Evolutionary conservation across 2,888 invertebrate genomes (phyloP).

Genomic region (Xylocampa areola): DNA sequence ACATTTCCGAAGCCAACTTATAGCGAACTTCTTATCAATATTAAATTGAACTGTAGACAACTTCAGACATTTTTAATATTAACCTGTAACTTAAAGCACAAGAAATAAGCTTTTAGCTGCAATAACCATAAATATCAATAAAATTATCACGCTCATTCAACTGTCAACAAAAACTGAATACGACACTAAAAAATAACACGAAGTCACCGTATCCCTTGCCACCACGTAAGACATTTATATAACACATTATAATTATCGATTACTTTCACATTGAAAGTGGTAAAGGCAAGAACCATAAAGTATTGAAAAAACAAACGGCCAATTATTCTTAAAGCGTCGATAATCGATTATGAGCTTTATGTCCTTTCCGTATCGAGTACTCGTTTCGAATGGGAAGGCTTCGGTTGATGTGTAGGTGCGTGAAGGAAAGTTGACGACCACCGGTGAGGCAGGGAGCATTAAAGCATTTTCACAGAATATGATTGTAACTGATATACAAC

Average conservation of each 20-base stretch:
- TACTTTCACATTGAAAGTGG: conserved; percentile 75
- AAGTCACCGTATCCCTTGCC: conserved; percentile 32
- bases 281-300: conserved; percentile 48
- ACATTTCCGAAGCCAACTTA: no score
- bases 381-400: conserved; percentile 29
- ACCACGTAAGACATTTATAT: conserved; percentile 50
- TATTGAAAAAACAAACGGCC: conserved; percentile 52
- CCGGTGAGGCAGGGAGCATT: conserved; percentile 10
- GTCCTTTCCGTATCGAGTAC: conserved; percentile 39
- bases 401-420: conserved; percentile 20
- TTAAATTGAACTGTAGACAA: conserved; percentile 17
- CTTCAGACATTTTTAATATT: conserved; percentile 14
- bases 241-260: conserved; percentile 70
- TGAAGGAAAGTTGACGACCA: conserved; percentile 39
- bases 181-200: conserved; percentile 18
- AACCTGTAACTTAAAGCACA: conserved; percentile 7
- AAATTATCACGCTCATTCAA: conserved; percentile 20
- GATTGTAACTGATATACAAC: conserved; percentile 35
- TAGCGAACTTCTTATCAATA: no score
- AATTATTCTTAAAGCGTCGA: conserved; percentile 50
- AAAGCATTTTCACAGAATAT: conserved; percentile 18
- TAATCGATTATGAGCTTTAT: conserved; percentile 56
- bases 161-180: conserved; percentile 20
- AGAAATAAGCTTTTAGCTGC: conserved; percentile 7
- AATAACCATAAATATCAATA: conserved; percentile 11